phyloP scores from a whole-genome alignment of 2,113 vertebrate genomes.

The Brienomyrus longianalis region DNA sequence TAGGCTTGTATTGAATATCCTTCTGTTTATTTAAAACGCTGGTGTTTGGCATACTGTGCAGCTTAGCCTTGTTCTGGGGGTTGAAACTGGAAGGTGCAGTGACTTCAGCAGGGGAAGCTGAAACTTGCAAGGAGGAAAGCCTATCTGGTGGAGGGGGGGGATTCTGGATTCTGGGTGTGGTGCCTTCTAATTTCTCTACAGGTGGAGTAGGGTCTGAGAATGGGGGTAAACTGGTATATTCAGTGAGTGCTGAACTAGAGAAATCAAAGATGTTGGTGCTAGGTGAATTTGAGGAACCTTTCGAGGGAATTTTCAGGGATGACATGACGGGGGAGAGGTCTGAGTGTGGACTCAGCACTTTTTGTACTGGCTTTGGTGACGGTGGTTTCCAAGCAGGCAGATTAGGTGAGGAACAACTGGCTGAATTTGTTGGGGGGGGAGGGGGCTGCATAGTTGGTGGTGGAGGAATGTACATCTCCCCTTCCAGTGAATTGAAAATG shows the following conservation, averaged over 20 bases:
- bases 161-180: slow-evolving; percentile 50
- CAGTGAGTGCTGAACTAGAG: slow-evolving; percentile 25
- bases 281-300: slow-evolving; percentile 46
- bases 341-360: slow-evolving; percentile 18
- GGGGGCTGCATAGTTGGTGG: slow-evolving; percentile 51
- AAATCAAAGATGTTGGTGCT: slow-evolving; percentile 50
- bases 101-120: slow-evolving; percentile 33
- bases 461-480: slow-evolving; percentile 60
- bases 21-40: slow-evolving; percentile 32
- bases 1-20: slow-evolving; percentile 36
- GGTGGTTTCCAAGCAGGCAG: slow-evolving; percentile 45
- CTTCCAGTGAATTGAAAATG: slow-evolving; percentile 47
- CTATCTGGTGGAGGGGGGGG: slow-evolving; percentile 50
- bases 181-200: slow-evolving; percentile 52
- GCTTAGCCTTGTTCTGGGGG: slow-evolving; percentile 58
- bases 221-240: slow-evolving; percentile 45
- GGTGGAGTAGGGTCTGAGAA: slow-evolving; percentile 41
- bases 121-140: slow-evolving; percentile 49
- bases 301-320: slow-evolving; percentile 54
- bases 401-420: slow-evolving; percentile 39
- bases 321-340: slow-evolving; percentile 47
- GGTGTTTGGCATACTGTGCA: slow-evolving; percentile 46
- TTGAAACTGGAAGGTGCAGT: slow-evolving; percentile 60
- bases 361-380: slow-evolving; percentile 39
- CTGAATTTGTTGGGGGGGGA: slow-evolving; percentile 44